A percentile compares a stretch with the other conserved stretches of the same genome.
phyloP scores from a whole-genome alignment of 2,888 invertebrate species.

The Yponomeuta malinellus region DNA sequence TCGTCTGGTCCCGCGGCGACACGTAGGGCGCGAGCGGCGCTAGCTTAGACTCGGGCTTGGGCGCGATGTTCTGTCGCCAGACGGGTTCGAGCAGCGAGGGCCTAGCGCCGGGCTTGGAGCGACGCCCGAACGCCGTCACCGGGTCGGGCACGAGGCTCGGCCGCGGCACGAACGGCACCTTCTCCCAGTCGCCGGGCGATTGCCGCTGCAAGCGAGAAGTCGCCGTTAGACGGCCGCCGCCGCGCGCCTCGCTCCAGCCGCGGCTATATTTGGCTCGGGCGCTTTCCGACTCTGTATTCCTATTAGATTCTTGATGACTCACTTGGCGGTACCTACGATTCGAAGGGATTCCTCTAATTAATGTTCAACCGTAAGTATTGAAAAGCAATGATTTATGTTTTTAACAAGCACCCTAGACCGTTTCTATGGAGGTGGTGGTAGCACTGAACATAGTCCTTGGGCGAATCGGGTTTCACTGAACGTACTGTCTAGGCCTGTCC shows the following conservation, averaged over 20 bases:
- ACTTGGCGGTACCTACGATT: constrained; percentile 45
- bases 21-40: constrained; percentile 80
- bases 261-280: constrained; percentile 77
- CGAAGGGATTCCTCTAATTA: constrained; percentile 26
- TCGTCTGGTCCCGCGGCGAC: constrained; percentile 79
- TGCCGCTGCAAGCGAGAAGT: constrained; percentile 82
- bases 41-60: constrained; percentile 74
- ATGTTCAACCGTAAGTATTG: not conserved
- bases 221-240: constrained; percentile 68
- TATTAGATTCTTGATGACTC: constrained; percentile 54
- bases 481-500: constrained; percentile 14
- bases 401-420: not conserved
- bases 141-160: constrained; percentile 90
- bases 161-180: constrained; percentile 90
- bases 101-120: constrained; percentile 68
- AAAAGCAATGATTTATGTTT: not conserved
- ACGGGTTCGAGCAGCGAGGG: constrained; percentile 70
- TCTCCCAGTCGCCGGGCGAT: constrained; percentile 88
- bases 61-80: constrained; percentile 78
- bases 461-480: not conserved
- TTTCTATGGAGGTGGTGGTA: not conserved
- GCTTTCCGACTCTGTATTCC: constrained; percentile 49
- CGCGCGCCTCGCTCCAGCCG: constrained; percentile 68
- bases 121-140: constrained; percentile 88
- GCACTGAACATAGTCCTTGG: not conserved